Percentiles rank a stretch among this genome's conserved stretches.
Evolutionary conservation across 1,140 invertebrate genomes (phyloP).

Genomic region (Bombus consobrinus): DNA sequence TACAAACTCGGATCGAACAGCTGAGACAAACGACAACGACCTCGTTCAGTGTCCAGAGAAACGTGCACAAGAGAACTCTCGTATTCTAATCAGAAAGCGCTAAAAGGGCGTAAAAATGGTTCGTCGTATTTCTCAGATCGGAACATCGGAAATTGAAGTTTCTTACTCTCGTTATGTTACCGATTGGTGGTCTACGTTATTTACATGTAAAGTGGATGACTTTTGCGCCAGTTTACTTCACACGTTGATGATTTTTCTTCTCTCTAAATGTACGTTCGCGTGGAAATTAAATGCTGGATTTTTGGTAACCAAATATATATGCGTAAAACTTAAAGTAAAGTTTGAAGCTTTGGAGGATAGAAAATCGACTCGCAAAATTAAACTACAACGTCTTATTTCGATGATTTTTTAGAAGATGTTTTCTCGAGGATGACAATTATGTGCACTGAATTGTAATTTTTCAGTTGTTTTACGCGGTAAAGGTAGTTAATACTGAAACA

Average conservation of each 20-base stretch:
- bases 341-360: neutral
- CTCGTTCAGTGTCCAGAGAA: conserved; percentile 13
- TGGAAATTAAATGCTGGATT: neutral
- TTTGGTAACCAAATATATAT: neutral
- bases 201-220: neutral
- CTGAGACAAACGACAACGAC: conserved; percentile 45
- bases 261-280: too few relatives aligned
- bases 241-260: neutral
- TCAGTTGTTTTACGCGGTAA: neutral
- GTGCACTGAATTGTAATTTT: too few relatives aligned
- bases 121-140: neutral
- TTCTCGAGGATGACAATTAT: neutral
- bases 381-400: neutral
- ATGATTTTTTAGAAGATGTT: neutral
- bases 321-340: neutral
- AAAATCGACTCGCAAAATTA: neutral
- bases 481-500: neutral
- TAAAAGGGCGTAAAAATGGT: neutral
- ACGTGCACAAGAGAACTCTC: neutral
- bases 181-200: neutral
- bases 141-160: neutral
- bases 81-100: neutral
- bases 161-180: too few relatives aligned
- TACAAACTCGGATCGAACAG: conserved; percentile 40
- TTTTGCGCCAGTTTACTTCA: neutral